phyloP scores from a whole-genome alignment of 2,888 invertebrate genomes.

The Cryptocheilus praepositus region DNA sequence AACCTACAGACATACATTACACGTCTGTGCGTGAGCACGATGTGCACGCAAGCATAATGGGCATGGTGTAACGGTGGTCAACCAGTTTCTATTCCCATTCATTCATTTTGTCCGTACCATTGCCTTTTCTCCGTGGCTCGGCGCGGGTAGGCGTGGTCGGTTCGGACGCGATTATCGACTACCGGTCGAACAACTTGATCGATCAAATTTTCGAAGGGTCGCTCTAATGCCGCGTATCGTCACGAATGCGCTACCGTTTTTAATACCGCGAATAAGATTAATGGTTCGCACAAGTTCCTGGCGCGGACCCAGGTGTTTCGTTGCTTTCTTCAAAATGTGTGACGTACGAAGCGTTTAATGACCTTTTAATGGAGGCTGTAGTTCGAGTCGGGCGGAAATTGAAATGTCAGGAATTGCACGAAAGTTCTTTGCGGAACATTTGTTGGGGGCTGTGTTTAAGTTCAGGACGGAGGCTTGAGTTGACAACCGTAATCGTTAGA shows the following conservation, averaged over 20 bases:
- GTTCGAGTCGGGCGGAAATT: no score
- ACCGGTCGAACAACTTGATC: no score
- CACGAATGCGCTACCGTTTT: background rate
- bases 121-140: constrained; percentile 30
- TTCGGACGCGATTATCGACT: constrained; percentile 17
- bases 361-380: no score
- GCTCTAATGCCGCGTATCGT: background rate
- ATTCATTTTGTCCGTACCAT: constrained; percentile 32
- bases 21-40: constrained; percentile 59
- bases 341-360: no score
- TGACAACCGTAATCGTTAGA: constrained; percentile 57
- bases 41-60: constrained; percentile 42
- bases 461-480: constrained; percentile 33
- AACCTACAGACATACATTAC: constrained; percentile 74
- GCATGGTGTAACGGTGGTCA: constrained; percentile 45
- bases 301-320: no score
- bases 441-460: no score
- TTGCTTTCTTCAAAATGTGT: no score
- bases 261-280: no score
- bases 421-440: no score
- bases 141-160: constrained; percentile 4
- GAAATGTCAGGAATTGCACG: no score
- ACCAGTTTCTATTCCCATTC: constrained; percentile 42
- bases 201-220: no score
- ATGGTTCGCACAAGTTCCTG: no score